Conservation (phyloP, 1,140 invertebrate species). For the Drosophila bocki region DNA sequence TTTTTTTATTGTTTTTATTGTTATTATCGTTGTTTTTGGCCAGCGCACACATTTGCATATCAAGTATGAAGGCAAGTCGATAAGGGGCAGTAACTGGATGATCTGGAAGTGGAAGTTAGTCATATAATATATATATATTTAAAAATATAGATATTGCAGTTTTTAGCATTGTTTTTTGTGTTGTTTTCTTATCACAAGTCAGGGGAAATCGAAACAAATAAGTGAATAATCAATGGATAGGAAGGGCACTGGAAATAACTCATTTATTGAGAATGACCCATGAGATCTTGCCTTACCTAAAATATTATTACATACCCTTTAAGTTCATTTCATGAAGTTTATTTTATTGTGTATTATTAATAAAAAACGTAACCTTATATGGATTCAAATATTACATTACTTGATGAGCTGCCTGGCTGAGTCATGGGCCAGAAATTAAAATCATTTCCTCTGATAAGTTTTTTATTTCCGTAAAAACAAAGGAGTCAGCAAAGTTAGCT, state of each 20-base stretch:
- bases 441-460: slow-evolving; percentile 7
- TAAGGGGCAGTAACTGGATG: slow-evolving; percentile 27
- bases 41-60: slow-evolving; percentile 72
- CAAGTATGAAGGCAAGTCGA: slow-evolving; percentile 32
- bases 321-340: background rate
- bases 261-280: background rate
- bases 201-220: slow-evolving; percentile 9
- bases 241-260: background rate
- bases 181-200: slow-evolving; percentile 19
- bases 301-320: background rate
- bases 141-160: slow-evolving; percentile 14
- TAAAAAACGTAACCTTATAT: background rate
- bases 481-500: slow-evolving; percentile 1
- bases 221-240: slow-evolving; percentile 28
- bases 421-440: background rate
- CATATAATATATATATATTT: slow-evolving; percentile 8
- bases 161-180: slow-evolving; percentile 2
- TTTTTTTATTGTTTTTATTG: slow-evolving; percentile 20
- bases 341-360: background rate
- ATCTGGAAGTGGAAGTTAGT: slow-evolving; percentile 36
- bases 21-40: slow-evolving; percentile 64
- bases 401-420: background rate
- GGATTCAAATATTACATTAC: background rate
- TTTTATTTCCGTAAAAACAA: slow-evolving; percentile 7
- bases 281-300: background rate